Percentiles rank a stretch among this genome's conserved stretches.
Evolutionary conservation across 2,888 invertebrate species (phyloP).

Genomic region (Ichneumon xanthorius): DNA sequence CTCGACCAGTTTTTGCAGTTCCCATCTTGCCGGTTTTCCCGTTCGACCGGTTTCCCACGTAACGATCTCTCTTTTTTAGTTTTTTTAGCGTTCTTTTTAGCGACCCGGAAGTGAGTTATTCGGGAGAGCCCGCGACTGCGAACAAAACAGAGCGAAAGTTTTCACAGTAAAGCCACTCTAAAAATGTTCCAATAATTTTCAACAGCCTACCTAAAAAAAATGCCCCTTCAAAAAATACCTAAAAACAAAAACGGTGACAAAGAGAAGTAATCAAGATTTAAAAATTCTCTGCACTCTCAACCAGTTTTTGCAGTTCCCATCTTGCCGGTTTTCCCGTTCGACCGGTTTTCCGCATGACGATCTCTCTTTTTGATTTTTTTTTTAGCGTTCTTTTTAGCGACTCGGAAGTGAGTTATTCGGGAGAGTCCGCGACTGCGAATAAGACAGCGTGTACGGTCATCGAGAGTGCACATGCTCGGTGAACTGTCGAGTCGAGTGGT

Average conservation of each 20-base stretch:
- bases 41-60: no score
- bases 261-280: no score
- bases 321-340: no score
- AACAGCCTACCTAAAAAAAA: no score
- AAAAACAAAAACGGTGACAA: no score
- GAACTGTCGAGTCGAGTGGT: slow-evolving; percentile 22
- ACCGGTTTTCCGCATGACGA: neutral
- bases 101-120: slow-evolving; percentile 2
- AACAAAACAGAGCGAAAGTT: neutral
- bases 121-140: neutral
- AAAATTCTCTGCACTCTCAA: neutral
- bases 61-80: neutral
- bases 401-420: slow-evolving; percentile 16
- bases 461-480: slow-evolving; percentile 33
- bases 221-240: neutral
- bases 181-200: no score
- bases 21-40: neutral
- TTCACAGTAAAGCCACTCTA: no score
- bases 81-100: slow-evolving; percentile 10
- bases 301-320: neutral
- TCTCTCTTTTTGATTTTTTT: neutral
- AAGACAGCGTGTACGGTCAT: slow-evolving; percentile 17
- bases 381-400: slow-evolving; percentile 5
- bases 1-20: neutral
- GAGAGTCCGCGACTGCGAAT: slow-evolving; percentile 5